Conservation (phyloP, 64 coral and sea anemone species). For the Cladopsammia gracilis region DNA sequence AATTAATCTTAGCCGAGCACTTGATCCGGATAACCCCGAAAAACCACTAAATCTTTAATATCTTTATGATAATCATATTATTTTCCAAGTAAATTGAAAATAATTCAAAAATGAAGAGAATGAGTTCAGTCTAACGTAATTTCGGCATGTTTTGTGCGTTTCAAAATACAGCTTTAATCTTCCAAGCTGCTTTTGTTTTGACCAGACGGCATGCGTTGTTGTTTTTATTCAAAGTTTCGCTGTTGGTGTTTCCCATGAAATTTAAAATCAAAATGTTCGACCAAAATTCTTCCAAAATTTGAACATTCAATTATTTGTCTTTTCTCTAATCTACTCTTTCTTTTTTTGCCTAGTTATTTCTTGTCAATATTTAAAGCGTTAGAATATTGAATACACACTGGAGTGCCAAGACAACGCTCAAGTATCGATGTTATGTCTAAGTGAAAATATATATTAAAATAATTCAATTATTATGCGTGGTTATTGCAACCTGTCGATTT, state of each 20-base stretch:
- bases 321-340: neutral
- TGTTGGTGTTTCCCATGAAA: neutral
- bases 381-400: too few species aligned
- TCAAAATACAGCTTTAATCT: neutral
- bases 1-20: neutral
- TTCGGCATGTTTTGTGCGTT: neutral
- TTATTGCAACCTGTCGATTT: too few species aligned
- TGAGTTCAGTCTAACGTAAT: neutral
- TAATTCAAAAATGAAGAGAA: neutral
- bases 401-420: too few species aligned
- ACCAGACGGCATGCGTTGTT: neutral
- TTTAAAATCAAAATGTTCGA: neutral
- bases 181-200: neutral
- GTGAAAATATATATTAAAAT: too few species aligned
- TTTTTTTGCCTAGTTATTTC: neutral
- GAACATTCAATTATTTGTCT: neutral
- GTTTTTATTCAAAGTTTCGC: neutral
- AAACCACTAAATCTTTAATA: neutral
- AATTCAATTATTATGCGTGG: too few species aligned
- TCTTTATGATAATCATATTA: too few species aligned
- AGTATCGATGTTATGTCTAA: too few species aligned
- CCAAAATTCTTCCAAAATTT: neutral
- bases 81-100: neutral
- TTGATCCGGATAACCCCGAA: neutral
- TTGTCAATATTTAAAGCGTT: too few species aligned